Base-by-base conservation (phyloP, 2,888 invertebrate genomes). In the Drosophila infuscata region DNA sequence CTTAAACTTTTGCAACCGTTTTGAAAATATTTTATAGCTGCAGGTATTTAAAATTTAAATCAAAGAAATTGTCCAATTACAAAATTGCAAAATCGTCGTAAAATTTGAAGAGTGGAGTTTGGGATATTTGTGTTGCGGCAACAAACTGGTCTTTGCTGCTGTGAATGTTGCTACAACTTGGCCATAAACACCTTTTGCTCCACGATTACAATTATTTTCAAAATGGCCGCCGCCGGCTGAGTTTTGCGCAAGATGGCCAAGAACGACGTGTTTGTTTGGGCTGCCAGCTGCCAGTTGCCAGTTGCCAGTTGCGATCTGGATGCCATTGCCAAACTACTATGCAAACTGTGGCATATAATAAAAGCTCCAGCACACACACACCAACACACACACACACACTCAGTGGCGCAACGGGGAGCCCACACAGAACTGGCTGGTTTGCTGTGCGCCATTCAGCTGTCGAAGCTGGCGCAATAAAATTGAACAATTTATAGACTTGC, bases 391-490 rank as follows among this genome's bases (percentile, higher is more conserved):
- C 43, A 56, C 38, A 56, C 33, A 56, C 49, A 59, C 51, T 52
- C 38, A 17, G 11, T 15, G 12, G 5, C 35, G 38, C 53, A 48
- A 48, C 20, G 53, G 51, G 70, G 64, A 63, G 69, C 66, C 59
- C 59, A 68, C 64, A 38, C 53, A 11, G 60, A 20, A 20, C 56
- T 32, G 64, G 48, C 72, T 7, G 20, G 52, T 15, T 59, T 61
- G 74, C 30, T 46, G 58, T 72, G 78, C 83, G 86, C 91, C 89
- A 91, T 91, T 91, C 88, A 90, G 86, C 90, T 91, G 91, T 91
- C 91, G 91, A 88, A 81, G 90, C 90, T 85, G 81, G 89, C 88
- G 88, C 81, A 91, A 91, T 91, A 91, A 91, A 91, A 91, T 89
- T 70, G 82, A 83, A 90, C 81, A 88, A 91, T 91, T 91, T 91